Conservation (phyloP, 2,797 vertebrate genomes). For the Halcyon badia region DNA sequence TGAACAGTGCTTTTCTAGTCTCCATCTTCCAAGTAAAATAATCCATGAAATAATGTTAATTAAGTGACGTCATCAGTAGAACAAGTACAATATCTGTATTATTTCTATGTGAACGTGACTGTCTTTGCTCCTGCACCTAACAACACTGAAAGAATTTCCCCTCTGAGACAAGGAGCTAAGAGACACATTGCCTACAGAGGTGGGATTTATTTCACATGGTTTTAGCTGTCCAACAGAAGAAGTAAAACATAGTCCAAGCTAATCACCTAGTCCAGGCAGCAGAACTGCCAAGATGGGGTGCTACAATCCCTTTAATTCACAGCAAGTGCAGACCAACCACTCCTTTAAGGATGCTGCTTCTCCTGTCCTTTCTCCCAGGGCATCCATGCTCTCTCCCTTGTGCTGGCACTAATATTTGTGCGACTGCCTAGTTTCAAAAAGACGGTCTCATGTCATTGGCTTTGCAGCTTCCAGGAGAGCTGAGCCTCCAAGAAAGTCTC, state of each 20-base stretch:
- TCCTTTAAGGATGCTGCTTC: not conserved
- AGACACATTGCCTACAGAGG: not conserved
- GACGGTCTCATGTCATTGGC: not conserved
- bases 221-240: not conserved
- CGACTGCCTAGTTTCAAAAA: not conserved
- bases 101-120: not conserved
- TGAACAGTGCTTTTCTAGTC: not conserved
- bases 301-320: not conserved
- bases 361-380: not conserved
- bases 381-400: not conserved
- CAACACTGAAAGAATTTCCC: not conserved
- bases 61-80: not conserved
- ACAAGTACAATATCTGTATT: not conserved
- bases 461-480: not conserved
- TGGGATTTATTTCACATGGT: not conserved
- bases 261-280: not conserved
- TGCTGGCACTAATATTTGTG: not conserved
- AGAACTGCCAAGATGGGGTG: not conserved
- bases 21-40: not conserved
- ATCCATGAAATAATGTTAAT: not conserved
- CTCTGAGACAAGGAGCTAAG: not conserved
- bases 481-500: not conserved
- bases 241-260: not conserved
- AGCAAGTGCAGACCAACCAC: not conserved
- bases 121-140: not conserved